phyloP scores from a whole-genome alignment of 1,140 invertebrate species.

The Brachionus paranguensis region DNA sequence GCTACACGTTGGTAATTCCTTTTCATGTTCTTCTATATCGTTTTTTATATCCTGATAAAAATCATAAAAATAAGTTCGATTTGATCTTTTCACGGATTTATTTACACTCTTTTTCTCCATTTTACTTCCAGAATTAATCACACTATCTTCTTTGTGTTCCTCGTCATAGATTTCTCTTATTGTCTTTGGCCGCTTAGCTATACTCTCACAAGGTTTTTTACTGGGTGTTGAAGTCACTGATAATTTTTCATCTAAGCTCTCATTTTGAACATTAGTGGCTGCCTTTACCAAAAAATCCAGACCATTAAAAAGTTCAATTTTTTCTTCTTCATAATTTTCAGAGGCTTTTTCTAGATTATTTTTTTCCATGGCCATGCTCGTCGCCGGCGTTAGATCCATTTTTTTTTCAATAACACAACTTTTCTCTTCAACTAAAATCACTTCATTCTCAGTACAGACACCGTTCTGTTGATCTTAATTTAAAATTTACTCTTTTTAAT shows the following conservation, averaged over 20 bases:
- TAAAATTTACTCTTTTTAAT: neutral
- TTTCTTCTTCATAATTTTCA: neutral
- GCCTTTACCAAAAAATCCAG: neutral
- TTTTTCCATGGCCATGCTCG: neutral
- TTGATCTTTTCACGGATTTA: neutral
- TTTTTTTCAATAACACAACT: neutral
- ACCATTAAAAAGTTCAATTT: neutral
- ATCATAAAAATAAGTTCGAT: slow-evolving; percentile 31
- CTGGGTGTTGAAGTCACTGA: neutral
- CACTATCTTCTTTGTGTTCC: neutral
- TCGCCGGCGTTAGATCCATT: neutral
- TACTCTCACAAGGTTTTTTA: neutral
- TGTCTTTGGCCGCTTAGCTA: neutral
- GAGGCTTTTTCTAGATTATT: neutral
- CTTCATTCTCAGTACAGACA: neutral
- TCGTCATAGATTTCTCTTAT: slow-evolving; percentile 2
- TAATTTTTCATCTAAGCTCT: neutral
- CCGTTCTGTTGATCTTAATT: neutral
- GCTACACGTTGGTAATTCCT: neutral
- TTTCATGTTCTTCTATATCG: neutral
- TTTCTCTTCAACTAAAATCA: neutral
- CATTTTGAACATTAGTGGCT: neutral
- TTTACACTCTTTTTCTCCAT: neutral
- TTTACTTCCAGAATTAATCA: neutral
- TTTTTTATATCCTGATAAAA: slow-evolving; percentile 33